Evolutionary conservation across 2,888 invertebrate genomes (phyloP).

Genomic region (Chrysolina oricalcia): DNA sequence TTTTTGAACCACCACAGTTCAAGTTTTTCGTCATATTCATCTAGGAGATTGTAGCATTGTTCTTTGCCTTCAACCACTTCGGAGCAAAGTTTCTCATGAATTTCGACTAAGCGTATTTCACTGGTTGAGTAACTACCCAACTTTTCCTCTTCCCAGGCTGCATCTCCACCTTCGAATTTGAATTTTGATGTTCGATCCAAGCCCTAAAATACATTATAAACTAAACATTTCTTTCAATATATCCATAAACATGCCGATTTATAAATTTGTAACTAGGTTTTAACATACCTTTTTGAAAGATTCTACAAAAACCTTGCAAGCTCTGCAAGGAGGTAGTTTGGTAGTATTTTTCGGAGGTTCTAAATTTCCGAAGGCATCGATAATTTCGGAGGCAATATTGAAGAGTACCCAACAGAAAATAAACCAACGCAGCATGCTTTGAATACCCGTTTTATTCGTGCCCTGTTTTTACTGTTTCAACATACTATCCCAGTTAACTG

Average conservation of each 20-base stretch:
- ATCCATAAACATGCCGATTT: constrained; percentile 1
- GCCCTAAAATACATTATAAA: constrained; percentile 73
- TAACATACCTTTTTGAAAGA: constrained; percentile 79
- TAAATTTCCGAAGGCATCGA: constrained; percentile 40
- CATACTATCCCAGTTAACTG: background rate
- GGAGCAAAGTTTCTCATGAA: constrained; percentile 89
- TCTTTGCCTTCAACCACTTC: constrained; percentile 82
- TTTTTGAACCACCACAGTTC: constrained; percentile 93
- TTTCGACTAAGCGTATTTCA: constrained; percentile 92
- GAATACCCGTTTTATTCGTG: background rate
- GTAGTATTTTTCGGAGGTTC: constrained; percentile 48
- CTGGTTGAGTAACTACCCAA: constrained; percentile 87
- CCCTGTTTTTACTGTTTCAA: background rate
- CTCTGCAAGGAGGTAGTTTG: constrained; percentile 81
- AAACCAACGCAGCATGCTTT: constrained; percentile 46
- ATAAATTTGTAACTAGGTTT: constrained; percentile 15
- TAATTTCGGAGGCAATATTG: constrained; percentile 37
- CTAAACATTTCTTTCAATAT: background rate
- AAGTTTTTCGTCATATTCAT: constrained; percentile 85
- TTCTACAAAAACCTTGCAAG: constrained; percentile 82
- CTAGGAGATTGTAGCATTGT: constrained; percentile 89
- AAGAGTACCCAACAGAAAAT: constrained; percentile 35
- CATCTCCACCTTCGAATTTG: constrained; percentile 94
- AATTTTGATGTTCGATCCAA: constrained; percentile 87
- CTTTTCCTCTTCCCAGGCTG: constrained; percentile 94